Evolutionary conservation across 2,113 vertebrate genomes (phyloP).

Genomic region (Ursus arctos): DNA sequence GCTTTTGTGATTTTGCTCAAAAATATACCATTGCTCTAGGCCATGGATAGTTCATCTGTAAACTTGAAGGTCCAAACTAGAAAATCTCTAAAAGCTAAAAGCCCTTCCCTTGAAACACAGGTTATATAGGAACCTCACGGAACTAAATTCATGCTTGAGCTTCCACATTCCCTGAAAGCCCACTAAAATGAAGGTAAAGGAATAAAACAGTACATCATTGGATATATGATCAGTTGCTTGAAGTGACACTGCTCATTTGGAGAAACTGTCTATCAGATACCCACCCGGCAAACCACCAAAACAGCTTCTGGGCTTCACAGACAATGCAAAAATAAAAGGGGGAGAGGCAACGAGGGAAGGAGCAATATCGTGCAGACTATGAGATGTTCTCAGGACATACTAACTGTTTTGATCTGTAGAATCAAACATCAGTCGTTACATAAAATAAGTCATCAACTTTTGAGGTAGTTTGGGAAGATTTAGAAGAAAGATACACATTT

Average conservation of each 20-base stretch:
- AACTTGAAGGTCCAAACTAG: neutral
- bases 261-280: neutral
- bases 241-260: neutral
- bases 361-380: neutral
- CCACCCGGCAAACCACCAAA: neutral
- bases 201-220: neutral
- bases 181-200: neutral
- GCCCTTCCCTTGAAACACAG: neutral
- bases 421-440: neutral
- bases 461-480: neutral
- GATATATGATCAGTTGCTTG: neutral
- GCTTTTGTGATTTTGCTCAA: neutral
- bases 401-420: neutral
- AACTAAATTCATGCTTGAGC: neutral
- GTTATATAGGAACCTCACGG: neutral
- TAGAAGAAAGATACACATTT: neutral
- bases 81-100: neutral
- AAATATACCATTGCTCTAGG: neutral
- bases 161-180: neutral
- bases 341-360: too few relatives aligned
- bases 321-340: neutral
- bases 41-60: neutral
- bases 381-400: neutral
- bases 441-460: conserved; percentile 15
- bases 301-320: neutral